Evolutionary conservation across 2,113 vertebrate species (phyloP).

Genomic region (Chlorodrepanis virens): DNA sequence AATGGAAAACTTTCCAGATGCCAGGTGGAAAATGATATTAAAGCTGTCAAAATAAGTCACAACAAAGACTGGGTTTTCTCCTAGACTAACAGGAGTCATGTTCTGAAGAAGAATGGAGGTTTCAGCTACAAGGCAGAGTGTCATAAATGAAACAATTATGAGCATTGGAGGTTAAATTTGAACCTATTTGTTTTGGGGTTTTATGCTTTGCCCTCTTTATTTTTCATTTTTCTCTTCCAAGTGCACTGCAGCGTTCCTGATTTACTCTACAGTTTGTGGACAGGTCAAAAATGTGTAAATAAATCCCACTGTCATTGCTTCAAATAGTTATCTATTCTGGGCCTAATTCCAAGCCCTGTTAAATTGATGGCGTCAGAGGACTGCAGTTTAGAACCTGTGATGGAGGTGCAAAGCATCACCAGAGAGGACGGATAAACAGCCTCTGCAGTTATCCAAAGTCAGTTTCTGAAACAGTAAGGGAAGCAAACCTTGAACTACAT

Average conservation of each 20-base stretch:
- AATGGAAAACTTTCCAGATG: slow-evolving; percentile 59
- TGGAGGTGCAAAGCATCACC: background rate
- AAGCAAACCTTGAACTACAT: background rate
- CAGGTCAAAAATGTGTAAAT: slow-evolving; percentile 11
- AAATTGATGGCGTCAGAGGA: background rate
- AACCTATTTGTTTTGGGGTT: background rate
- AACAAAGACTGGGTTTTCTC: slow-evolving; percentile 36
- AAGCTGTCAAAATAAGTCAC: slow-evolving; percentile 65
- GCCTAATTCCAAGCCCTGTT: slow-evolving; percentile 22
- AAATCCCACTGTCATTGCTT: background rate
- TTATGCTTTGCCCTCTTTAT: background rate
- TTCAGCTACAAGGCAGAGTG: background rate
- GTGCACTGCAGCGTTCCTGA: background rate
- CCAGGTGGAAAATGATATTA: slow-evolving; percentile 53
- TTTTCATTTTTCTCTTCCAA: background rate
- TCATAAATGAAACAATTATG: background rate
- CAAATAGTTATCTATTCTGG: background rate
- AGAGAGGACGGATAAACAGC: background rate
- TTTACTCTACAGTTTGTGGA: background rate
- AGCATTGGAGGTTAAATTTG: background rate
- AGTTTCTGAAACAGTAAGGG: background rate
- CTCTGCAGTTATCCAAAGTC: background rate
- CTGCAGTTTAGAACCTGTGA: background rate
- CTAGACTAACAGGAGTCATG: slow-evolving; percentile 28
- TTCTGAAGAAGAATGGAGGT: background rate